phyloP scores from a whole-genome alignment of 2,888 invertebrate genomes.

The Noctua fimbriata region DNA sequence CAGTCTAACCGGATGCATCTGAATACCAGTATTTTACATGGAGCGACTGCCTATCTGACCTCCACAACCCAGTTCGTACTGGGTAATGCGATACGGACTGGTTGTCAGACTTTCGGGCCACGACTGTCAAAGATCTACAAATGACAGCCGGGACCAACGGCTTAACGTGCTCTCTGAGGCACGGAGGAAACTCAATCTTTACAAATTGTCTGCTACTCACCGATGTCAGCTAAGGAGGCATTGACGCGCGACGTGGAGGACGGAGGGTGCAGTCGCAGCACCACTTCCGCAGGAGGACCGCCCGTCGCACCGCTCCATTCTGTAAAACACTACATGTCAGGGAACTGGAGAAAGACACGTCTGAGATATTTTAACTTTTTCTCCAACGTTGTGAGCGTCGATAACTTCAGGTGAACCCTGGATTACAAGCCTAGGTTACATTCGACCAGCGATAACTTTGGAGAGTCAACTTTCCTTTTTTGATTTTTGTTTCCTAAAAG shows the following conservation, averaged over 20 bases:
- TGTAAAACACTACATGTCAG: constrained; percentile 54
- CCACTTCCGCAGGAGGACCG: constrained; percentile 86
- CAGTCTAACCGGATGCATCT: too few species aligned
- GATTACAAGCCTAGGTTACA: background rate
- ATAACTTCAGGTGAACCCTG: background rate
- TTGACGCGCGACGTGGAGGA: constrained; percentile 75
- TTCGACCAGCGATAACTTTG: background rate
- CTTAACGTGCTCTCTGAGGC: too few species aligned
- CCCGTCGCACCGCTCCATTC: constrained; percentile 88
- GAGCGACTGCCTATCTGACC: too few species aligned
- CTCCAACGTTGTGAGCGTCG: background rate
- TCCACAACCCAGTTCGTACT: too few species aligned
- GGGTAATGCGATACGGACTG: too few species aligned
- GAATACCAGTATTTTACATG: too few species aligned
- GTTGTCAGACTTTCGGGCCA: too few species aligned
- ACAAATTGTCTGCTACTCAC: constrained; percentile 74
- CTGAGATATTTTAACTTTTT: background rate
- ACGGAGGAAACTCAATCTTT: too few species aligned
- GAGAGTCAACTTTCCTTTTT: background rate
- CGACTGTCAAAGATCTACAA: too few species aligned
- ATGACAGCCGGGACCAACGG: too few species aligned
- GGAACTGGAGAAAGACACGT: background rate
- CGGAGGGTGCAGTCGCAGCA: constrained; percentile 83
- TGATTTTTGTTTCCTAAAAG: background rate
- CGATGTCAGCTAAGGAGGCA: constrained; percentile 78